These are phyloP conservation scores for Epinotia demarniana DNA, from an alignment of 2,888 invertebrate genomes.

Conservation along the genomic window DNA sequence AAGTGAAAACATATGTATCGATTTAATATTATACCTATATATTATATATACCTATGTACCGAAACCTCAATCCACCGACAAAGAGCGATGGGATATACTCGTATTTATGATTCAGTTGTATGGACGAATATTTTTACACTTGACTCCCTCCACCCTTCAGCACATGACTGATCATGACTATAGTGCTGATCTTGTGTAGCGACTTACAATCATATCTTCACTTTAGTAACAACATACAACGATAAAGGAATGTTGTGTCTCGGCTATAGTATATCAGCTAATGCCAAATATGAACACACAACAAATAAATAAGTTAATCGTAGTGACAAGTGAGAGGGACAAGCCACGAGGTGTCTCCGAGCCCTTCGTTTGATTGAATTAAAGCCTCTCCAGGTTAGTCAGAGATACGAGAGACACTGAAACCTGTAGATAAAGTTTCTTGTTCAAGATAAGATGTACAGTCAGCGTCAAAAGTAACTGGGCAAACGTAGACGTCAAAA, in stretches of 20 bases:
- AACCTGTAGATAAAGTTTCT: conserved; percentile 17
- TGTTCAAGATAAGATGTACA: conserved; percentile 27
- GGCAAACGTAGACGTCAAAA: too few relatives aligned
- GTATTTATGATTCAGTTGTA: too few relatives aligned
- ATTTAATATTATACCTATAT: too few relatives aligned
- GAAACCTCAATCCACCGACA: too few relatives aligned
- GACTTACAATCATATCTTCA: neutral
- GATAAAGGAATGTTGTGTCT: neutral
- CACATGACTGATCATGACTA: too few relatives aligned
- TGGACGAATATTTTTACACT: too few relatives aligned
- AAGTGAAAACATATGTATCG: too few relatives aligned
- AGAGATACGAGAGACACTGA: conserved; percentile 23
- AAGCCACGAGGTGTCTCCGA: conserved; percentile 58
- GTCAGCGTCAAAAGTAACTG: too few relatives aligned
- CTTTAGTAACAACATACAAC: neutral
- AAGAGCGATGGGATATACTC: too few relatives aligned
- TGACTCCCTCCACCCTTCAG: too few relatives aligned
- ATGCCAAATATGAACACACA: conserved; percentile 8
- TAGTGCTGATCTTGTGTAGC: neutral
- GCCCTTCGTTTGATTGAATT: conserved; percentile 64
- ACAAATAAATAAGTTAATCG: conserved; percentile 25
- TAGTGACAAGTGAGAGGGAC: conserved; percentile 49
- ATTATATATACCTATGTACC: too few relatives aligned
- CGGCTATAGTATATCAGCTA: neutral
- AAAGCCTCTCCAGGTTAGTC: conserved; percentile 55